phyloP scores from a whole-genome alignment of 2,888 invertebrate species.

The Ennomos fuscantarius region DNA sequence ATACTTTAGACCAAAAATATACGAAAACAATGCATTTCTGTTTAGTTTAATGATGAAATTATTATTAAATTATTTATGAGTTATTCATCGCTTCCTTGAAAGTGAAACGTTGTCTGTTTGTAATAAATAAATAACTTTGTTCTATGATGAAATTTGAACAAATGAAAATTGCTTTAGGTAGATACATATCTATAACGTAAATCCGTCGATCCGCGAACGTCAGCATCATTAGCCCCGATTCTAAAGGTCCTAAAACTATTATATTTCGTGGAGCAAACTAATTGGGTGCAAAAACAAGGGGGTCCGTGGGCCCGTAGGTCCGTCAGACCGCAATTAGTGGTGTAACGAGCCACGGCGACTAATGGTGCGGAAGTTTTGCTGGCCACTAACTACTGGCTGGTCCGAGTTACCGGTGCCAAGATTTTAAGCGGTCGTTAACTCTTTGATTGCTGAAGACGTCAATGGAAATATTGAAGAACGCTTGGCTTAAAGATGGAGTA shows the following conservation, averaged over 20 bases:
- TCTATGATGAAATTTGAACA: slow-evolving; percentile 7
- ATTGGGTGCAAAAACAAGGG: slow-evolving; percentile 65
- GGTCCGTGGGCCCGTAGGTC: slow-evolving; percentile 42
- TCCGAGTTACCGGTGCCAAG: slow-evolving; percentile 36
- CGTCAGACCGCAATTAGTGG: slow-evolving; percentile 72
- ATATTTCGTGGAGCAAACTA: slow-evolving; percentile 50
- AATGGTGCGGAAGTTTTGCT: slow-evolving; percentile 72
- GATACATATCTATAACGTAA: slow-evolving; percentile 15
- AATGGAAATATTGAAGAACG: slow-evolving; percentile 12
- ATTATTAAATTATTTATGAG: too few relatives aligned
- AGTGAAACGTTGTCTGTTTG: too few relatives aligned
- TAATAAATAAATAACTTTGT: too few relatives aligned
- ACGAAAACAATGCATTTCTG: too few relatives aligned
- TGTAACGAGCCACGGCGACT: slow-evolving; percentile 64
- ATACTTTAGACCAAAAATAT: too few relatives aligned
- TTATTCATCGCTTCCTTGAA: too few relatives aligned
- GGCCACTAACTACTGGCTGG: slow-evolving; percentile 62
- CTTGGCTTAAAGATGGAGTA: too few relatives aligned
- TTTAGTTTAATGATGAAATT: too few relatives aligned
- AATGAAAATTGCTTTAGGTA: slow-evolving; percentile 8
- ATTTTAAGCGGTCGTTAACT: slow-evolving; percentile 30
- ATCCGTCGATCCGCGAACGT: slow-evolving; percentile 28
- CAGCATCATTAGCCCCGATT: slow-evolving; percentile 41
- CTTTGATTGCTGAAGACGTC: slow-evolving; percentile 27
- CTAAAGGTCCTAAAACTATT: slow-evolving; percentile 45